Percentiles rank a stretch among this genome's conserved stretches.
These are phyloP conservation scores for Ypsolopha scabrella DNA, from an alignment of 2,888 invertebrate species.

Conservation along the genomic window DNA sequence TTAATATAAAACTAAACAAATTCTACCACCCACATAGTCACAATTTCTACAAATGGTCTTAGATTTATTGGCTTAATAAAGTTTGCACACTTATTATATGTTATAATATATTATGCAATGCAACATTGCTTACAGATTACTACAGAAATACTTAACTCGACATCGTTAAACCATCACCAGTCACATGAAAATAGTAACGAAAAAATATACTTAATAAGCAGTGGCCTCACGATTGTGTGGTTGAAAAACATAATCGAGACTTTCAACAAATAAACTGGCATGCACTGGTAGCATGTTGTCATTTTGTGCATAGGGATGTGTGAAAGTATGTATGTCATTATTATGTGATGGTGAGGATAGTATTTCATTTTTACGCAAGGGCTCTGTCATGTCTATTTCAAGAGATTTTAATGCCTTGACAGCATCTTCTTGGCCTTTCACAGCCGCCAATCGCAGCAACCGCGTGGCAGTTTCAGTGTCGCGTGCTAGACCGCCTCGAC, in stretches of 20 bases:
- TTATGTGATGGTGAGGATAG: conserved; percentile 2
- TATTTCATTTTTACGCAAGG: conserved; percentile 8
- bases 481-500: conserved; percentile 67
- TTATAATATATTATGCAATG: too few relatives aligned
- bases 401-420: conserved; percentile 56
- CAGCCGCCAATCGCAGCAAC: conserved; percentile 66
- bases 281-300: conserved; percentile 36
- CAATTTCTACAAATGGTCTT: too few relatives aligned
- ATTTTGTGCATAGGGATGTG: conserved; percentile 20
- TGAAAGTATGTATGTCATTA: conserved; percentile 24
- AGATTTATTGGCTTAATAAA: too few relatives aligned
- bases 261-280: conserved; percentile 44
- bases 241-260: conserved; percentile 20
- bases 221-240: neutral
- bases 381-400: conserved; percentile 26
- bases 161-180: neutral
- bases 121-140: too few relatives aligned
- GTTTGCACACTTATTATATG: too few relatives aligned
- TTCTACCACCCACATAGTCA: too few relatives aligned
- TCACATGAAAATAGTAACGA: neutral
- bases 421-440: conserved; percentile 71
- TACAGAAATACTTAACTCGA: too few relatives aligned
- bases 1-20: too few relatives aligned
- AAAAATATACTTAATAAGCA: neutral
- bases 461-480: conserved; percentile 62